phyloP scores from a whole-genome alignment of 2,888 invertebrate genomes.

The Pseudococcus viburni region DNA sequence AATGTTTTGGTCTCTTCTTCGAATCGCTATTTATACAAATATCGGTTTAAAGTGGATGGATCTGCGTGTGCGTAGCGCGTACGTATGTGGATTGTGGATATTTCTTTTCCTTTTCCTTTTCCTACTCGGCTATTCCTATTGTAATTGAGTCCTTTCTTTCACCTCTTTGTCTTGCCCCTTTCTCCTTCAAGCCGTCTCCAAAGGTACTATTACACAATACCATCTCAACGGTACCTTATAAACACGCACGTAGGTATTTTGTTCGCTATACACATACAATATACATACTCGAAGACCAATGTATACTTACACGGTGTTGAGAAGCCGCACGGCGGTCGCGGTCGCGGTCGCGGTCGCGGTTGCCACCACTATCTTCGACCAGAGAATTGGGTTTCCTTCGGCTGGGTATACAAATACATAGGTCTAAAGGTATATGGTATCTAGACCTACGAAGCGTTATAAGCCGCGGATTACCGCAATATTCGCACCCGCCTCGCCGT shows the following conservation, averaged over 20 bases:
- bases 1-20: slow-evolving; percentile 60
- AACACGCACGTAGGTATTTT: background rate
- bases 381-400: slow-evolving; percentile 49
- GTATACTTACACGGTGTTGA: background rate
- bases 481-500: background rate
- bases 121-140: slow-evolving; percentile 35
- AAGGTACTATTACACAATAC: slow-evolving; percentile 11
- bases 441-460: slow-evolving; percentile 33
- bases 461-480: slow-evolving; percentile 53
- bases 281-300: background rate
- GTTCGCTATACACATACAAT: no score
- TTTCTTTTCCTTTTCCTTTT: slow-evolving; percentile 38
- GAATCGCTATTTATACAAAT: slow-evolving; percentile 64
- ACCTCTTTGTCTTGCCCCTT: slow-evolving; percentile 43
- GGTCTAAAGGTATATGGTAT: background rate
- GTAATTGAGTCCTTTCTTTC: slow-evolving; percentile 62
- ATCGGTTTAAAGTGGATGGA: slow-evolving; percentile 66
- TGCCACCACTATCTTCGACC: background rate
- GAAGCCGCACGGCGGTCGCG: slow-evolving; percentile 28
- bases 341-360: background rate
- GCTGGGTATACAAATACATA: background rate
- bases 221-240: slow-evolving; percentile 9
- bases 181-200: background rate
- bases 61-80: background rate
- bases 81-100: slow-evolving; percentile 17